Conservation (phyloP, 2,113 vertebrate genomes). For the Aix galericulata region DNA sequence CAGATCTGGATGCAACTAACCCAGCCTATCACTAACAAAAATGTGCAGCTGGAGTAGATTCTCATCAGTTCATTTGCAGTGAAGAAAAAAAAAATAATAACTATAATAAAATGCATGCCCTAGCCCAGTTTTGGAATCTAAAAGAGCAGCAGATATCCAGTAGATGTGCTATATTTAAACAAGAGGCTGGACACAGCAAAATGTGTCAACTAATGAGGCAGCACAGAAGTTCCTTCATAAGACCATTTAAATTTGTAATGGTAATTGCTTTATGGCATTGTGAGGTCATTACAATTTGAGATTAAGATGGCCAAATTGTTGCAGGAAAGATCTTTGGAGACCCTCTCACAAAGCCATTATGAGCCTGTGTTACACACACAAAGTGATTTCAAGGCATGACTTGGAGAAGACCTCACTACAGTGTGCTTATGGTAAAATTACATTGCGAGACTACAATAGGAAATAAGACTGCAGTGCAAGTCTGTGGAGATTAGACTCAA, state of each 20-base stretch:
- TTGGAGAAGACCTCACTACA: conserved; percentile 49
- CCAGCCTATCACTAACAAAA: conserved; percentile 11
- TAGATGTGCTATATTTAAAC: conserved; percentile 35
- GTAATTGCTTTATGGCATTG: conserved; percentile 75
- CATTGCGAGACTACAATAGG: conserved; percentile 59
- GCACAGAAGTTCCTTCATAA: conserved; percentile 69
- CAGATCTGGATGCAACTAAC: not conserved
- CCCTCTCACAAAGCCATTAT: conserved; percentile 45
- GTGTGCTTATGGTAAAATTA: conserved; percentile 56
- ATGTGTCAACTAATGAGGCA: conserved; percentile 74
- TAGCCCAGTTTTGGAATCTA: conserved; percentile 13
- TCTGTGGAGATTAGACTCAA: conserved; percentile 73
- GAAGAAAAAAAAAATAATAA: not conserved
- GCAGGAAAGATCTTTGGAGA: conserved; percentile 70
- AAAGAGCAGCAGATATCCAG: conserved; percentile 11
- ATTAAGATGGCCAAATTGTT: conserved; percentile 69
- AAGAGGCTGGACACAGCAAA: conserved; percentile 31
- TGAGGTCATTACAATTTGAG: conserved; percentile 74
- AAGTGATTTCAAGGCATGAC: conserved; percentile 57
- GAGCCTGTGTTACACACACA: conserved; percentile 4
- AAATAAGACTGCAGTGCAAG: conserved; percentile 63
- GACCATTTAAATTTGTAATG: conserved; percentile 73
- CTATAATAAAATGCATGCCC: conserved; percentile 13
- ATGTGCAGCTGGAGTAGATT: not conserved
- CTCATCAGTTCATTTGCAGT: not conserved